Percentiles rank a stretch among this genome's conserved stretches.
These are phyloP conservation scores for Myrmecobius fasciatus DNA, from an alignment of 2,113 vertebrate genomes.

Conservation along the genomic window DNA sequence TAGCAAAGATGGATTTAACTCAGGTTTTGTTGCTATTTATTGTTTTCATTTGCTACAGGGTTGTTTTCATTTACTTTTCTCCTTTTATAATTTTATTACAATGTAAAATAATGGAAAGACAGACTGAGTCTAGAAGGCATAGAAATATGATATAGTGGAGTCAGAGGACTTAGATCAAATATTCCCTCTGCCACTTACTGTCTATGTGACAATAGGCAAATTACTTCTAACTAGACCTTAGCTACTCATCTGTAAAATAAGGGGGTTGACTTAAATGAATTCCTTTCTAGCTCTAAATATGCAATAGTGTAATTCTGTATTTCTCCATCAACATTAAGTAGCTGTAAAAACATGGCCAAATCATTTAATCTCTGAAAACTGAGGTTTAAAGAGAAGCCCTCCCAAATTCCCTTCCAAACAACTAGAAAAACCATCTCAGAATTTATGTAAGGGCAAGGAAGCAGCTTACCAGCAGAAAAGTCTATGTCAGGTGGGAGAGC, in stretches of 20 bases:
- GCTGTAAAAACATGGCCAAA: not conserved
- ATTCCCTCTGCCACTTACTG: not conserved
- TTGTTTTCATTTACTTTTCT: not conserved
- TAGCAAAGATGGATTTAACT: not conserved
- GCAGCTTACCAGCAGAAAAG: too few species aligned
- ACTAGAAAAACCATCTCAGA: too few species aligned
- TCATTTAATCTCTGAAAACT: not conserved
- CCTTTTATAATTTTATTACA: not conserved
- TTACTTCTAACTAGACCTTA: not conserved
- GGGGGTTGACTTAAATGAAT: not conserved
- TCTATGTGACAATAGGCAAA: not conserved
- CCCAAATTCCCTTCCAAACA: too few species aligned
- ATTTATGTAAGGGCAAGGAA: too few species aligned
- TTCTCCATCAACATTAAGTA: not conserved
- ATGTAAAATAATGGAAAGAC: not conserved
- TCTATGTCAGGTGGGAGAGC: too few species aligned
- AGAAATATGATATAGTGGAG: not conserved
- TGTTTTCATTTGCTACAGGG: not conserved
- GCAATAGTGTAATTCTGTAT: not conserved
- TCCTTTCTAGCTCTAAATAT: not conserved
- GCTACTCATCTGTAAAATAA: not conserved
- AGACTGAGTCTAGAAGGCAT: not conserved
- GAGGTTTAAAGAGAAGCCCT: not conserved
- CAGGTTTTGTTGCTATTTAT: not conserved
- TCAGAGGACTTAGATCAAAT: not conserved